Evolutionary conservation across 1,140 invertebrate genomes (phyloP), one percentile per base, ranked within the genome.

Genomic region (Danaus melanippus): DNA sequence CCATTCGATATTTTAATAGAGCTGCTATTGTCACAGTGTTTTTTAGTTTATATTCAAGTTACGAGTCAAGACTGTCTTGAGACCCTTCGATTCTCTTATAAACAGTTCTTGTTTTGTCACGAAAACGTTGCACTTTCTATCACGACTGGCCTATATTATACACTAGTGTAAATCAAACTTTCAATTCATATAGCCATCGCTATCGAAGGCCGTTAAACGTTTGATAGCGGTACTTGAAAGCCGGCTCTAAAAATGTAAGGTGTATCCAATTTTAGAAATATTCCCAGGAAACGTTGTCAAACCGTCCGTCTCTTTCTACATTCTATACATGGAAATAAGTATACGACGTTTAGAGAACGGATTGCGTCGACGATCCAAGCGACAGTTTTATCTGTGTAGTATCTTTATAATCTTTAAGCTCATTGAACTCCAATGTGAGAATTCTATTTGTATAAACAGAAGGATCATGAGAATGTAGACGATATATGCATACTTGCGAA

Each of bases 131-230:
- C 61, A 78, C 74, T 79, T 79, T 79, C 74, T 72, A 53, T 61
- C 76, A 79, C 74, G 76, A 73, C 50, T 67, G 71, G 58, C 68
- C 76, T 70, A 71, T 75, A 63, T 69, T 64, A 53, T 56, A 62
- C 62, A 66, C 60, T 54, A 53, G 48, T 58, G 70, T 62, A 64
- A 76, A 64, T 69, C 63, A 60, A 70, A 75, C 71, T 75, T 73
- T 70, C 69, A 64, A 66, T 45, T 42, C 46, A 32, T 42, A 50
- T 53, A 50, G 53, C 51, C 54, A 57, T 50, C 42, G 44, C 49
- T 21, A 54, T 54, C 44, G 21, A 50, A 46, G 48, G 42, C 32
- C 21, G 42, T 44, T 49, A 48, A 50, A 47, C 53, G 53, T 56
- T 50, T 32, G 21, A 47, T 32, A 53, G 39, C 51, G 46, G 9